These are phyloP conservation scores for Dinocampus coccinellae DNA, from an alignment of 2,888 invertebrate genomes.

Conservation along the genomic window DNA sequence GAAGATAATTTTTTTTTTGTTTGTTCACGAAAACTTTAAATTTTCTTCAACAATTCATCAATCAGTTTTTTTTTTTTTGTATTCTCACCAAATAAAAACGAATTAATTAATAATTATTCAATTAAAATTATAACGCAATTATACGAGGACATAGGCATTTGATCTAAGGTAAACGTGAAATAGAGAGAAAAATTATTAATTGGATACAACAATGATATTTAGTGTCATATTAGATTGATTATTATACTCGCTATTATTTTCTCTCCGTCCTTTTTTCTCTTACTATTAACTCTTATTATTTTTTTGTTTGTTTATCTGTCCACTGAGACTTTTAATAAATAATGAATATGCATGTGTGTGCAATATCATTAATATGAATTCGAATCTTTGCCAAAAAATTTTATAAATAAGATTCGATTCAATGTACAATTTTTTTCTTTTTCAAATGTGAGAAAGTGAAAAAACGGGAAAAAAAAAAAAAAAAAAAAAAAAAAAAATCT, in stretches of 20 bases:
- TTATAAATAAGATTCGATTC: constrained; percentile 16
- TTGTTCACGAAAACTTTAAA: background rate
- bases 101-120: background rate
- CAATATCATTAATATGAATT: background rate
- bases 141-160: background rate
- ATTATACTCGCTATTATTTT: background rate
- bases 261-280: background rate
- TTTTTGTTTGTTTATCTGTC: background rate
- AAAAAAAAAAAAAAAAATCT: too few relatives aligned
- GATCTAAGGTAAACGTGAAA: background rate
- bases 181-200: background rate
- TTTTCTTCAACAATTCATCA: background rate
- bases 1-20: background rate
- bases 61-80: background rate
- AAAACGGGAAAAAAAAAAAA: too few relatives aligned
- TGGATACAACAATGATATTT: background rate
- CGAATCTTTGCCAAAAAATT: background rate
- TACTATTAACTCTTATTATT: too few relatives aligned
- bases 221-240: background rate
- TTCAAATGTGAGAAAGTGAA: background rate
- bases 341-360: background rate
- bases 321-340: background rate
- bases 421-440: constrained; percentile 23
- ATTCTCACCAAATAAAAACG: background rate
- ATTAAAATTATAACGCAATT: background rate